A percentile compares a stretch with the other conserved stretches of the same genome.
These are phyloP conservation scores for Larimichthys crocea DNA, from an alignment of 2,113 vertebrate species.

Conservation along the genomic window DNA sequence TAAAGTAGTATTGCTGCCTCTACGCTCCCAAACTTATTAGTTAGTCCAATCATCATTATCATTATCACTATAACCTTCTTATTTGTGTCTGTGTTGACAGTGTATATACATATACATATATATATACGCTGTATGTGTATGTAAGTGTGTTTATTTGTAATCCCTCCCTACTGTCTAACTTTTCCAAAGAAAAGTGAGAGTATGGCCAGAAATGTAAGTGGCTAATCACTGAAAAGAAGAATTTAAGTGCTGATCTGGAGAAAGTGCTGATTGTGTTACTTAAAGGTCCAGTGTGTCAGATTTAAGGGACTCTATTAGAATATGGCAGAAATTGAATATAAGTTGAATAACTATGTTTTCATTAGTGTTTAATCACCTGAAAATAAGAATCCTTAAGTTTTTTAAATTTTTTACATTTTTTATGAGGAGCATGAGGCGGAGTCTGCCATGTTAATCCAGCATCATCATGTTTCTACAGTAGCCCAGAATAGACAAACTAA, in stretches of 20 bases:
- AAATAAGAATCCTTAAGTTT: too few relatives aligned
- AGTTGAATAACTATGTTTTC: too few relatives aligned
- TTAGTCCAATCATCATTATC: slow-evolving; percentile 52
- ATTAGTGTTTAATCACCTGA: too few relatives aligned
- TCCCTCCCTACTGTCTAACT: background rate
- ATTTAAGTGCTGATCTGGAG: background rate
- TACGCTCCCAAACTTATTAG: slow-evolving; percentile 50
- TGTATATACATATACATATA: background rate
- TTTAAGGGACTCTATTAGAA: too few relatives aligned
- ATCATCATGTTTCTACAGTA: too few relatives aligned
- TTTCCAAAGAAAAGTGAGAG: slow-evolving; percentile 11
- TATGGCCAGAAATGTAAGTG: slow-evolving; percentile 23
- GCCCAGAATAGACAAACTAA: too few relatives aligned
- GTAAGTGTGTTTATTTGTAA: slow-evolving; percentile 3
- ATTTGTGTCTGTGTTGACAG: slow-evolving; percentile 20
- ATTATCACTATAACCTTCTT: slow-evolving; percentile 43
- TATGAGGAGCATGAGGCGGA: too few relatives aligned
- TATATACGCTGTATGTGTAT: slow-evolving; percentile 1
- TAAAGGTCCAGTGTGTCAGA: too few relatives aligned
- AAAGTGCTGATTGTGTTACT: too few relatives aligned
- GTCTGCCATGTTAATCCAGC: too few relatives aligned
- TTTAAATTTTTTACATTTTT: too few relatives aligned
- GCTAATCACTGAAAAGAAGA: background rate
- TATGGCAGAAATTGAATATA: too few relatives aligned
- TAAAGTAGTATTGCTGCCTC: slow-evolving; percentile 33